Evolutionary conservation across 1,140 invertebrate species (phyloP).

Genomic region (Bacillus rossius): DNA sequence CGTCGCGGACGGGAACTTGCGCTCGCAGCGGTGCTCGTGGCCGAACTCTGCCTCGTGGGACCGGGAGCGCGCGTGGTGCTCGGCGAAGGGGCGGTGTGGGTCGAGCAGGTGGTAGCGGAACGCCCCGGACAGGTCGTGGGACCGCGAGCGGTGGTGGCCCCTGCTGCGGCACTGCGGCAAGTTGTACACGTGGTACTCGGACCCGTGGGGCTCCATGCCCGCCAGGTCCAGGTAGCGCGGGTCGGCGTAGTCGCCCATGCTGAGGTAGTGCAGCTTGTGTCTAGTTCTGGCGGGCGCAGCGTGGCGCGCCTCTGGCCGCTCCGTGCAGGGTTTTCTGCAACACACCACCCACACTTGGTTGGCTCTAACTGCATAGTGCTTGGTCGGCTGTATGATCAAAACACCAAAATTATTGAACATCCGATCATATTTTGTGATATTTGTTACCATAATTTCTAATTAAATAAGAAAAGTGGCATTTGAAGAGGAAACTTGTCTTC

Average conservation of each 20-base stretch:
- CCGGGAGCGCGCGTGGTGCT: slow-evolving; percentile 23
- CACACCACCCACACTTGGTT: no score
- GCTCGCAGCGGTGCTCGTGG: not conserved
- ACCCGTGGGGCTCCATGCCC: slow-evolving; percentile 33
- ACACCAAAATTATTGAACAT: no score
- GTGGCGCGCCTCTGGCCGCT: slow-evolving; percentile 3
- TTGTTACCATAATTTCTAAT: no score
- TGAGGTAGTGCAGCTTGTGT: not conserved
- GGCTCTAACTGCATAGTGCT: no score
- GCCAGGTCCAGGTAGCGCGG: slow-evolving; percentile 43
- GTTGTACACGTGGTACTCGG: slow-evolving; percentile 48
- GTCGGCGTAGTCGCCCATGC: not conserved
- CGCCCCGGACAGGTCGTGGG: slow-evolving; percentile 44
- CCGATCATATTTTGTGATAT: no score
- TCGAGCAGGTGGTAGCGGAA: slow-evolving; percentile 43
- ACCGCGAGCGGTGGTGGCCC: slow-evolving; percentile 41
- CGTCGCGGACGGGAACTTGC: not conserved
- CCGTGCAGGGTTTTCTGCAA: slow-evolving; percentile 7
- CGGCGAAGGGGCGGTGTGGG: slow-evolving; percentile 20
- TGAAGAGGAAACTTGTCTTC: no score
- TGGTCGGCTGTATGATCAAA: no score
- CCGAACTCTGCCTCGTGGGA: slow-evolving; percentile 21
- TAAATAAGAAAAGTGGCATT: no score
- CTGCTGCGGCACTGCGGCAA: slow-evolving; percentile 36
- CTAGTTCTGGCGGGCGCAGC: not conserved